Conservation (phyloP, 1,140 invertebrate genomes). For the Anthonomus grandis region DNA sequence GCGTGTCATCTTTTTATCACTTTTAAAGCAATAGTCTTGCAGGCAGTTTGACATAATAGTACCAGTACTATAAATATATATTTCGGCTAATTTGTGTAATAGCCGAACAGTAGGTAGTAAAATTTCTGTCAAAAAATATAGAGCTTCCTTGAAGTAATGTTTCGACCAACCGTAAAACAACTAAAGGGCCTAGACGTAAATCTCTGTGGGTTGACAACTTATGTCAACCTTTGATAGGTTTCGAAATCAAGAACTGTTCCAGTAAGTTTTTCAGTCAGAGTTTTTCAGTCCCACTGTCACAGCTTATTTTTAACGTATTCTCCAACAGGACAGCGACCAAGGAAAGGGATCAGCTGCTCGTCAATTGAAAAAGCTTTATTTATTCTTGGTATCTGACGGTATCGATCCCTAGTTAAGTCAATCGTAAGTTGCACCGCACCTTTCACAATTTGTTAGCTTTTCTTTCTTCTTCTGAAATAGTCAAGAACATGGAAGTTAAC, state of each 20-base stretch:
- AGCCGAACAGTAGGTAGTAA: background rate
- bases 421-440: too few species aligned
- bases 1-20: background rate
- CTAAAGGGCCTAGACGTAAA: background rate
- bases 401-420: background rate
- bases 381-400: background rate
- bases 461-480: too few species aligned
- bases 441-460: too few species aligned
- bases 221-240: background rate
- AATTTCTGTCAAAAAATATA: background rate
- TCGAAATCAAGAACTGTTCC: background rate
- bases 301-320: too few species aligned
- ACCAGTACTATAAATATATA: too few species aligned
- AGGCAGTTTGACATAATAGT: background rate
- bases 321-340: background rate
- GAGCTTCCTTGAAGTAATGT: background rate
- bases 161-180: background rate
- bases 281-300: background rate
- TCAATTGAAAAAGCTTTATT: too few species aligned
- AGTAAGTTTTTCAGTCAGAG: background rate
- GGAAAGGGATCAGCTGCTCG: background rate
- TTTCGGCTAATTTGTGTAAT: too few species aligned
- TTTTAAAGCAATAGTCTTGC: background rate
- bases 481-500: constrained; percentile 1
- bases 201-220: too few species aligned